These are phyloP conservation scores for Elephantulus edwardii DNA, from an alignment of 2,113 vertebrate genomes.

Conservation along the genomic window DNA sequence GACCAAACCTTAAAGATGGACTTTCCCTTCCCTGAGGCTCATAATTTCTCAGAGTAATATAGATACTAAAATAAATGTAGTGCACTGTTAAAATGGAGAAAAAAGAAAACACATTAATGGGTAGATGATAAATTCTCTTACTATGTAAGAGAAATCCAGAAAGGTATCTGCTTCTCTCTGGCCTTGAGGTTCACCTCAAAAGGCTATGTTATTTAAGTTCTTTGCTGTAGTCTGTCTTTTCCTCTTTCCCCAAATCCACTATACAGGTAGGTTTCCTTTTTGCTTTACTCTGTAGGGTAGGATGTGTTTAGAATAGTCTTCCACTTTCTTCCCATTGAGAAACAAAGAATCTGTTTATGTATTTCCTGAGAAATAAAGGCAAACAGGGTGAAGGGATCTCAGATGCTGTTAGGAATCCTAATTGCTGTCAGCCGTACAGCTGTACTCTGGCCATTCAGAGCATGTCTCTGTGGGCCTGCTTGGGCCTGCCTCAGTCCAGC, in stretches of 20 bases:
- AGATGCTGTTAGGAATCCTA: background rate
- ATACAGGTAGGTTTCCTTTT: background rate
- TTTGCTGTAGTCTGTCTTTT: background rate
- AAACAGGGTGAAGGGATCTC: background rate
- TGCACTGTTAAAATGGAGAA: background rate
- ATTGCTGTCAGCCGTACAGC: background rate
- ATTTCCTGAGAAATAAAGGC: slow-evolving; percentile 15
- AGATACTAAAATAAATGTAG: background rate
- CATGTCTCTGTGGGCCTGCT: slow-evolving; percentile 31
- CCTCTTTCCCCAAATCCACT: background rate
- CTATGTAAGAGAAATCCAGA: background rate
- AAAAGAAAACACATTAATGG: background rate
- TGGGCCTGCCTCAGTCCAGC: slow-evolving; percentile 11
- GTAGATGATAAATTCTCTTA: background rate
- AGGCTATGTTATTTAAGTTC: background rate
- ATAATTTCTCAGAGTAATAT: background rate
- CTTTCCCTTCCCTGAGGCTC: background rate
- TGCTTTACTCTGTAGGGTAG: background rate
- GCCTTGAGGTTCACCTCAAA: background rate
- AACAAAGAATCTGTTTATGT: background rate
- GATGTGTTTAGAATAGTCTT: background rate
- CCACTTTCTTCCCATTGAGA: background rate
- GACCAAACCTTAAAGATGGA: background rate
- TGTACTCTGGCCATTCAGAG: background rate
- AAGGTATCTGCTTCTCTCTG: background rate